These are phyloP conservation scores for Yasuhikotakia modesta DNA, from an alignment of 2,797 vertebrate species.

Conservation along the genomic window DNA sequence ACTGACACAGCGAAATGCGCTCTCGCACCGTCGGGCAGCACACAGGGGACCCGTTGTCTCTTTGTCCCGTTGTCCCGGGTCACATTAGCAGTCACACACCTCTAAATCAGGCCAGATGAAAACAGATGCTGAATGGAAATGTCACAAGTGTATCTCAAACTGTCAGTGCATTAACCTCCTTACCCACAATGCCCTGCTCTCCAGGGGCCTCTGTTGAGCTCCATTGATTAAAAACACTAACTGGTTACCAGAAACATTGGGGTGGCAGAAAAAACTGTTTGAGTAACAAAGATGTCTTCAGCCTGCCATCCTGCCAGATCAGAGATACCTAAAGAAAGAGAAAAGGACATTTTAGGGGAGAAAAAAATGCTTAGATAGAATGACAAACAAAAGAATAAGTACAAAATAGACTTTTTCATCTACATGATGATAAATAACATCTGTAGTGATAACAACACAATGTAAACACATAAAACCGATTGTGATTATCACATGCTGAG, in stretches of 20 bases:
- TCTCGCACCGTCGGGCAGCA: conserved; percentile 10
- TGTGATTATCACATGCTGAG: conserved; percentile 37
- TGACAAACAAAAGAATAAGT: too few relatives aligned
- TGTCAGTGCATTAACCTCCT: conserved; percentile 82
- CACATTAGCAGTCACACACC: conserved; percentile 59
- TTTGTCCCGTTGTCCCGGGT: conserved; percentile 1
- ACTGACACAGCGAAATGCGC: conserved; percentile 63
- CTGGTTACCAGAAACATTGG: conserved; percentile 58
- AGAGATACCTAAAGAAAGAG: conserved; percentile 15
- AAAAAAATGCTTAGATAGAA: conserved; percentile 41
- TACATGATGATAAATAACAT: neutral
- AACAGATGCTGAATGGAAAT: conserved; percentile 82
- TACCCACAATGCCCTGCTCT: conserved; percentile 72
- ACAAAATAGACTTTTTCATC: too few relatives aligned
- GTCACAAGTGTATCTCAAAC: conserved; percentile 82
- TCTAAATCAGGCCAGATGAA: conserved; percentile 79
- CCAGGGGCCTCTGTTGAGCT: conserved; percentile 61
- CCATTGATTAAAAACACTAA: conserved; percentile 74
- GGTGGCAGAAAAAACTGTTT: conserved; percentile 19
- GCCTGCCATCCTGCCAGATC: conserved; percentile 38
- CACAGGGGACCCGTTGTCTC: conserved; percentile 35
- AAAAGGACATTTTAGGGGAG: conserved; percentile 17
- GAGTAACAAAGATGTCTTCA: conserved; percentile 53
- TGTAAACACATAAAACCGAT: conserved; percentile 31
- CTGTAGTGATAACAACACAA: conserved; percentile 56